Base-by-base conservation (phyloP, 2,888 invertebrate genomes). In the Sesia bembeciformis region DNA sequence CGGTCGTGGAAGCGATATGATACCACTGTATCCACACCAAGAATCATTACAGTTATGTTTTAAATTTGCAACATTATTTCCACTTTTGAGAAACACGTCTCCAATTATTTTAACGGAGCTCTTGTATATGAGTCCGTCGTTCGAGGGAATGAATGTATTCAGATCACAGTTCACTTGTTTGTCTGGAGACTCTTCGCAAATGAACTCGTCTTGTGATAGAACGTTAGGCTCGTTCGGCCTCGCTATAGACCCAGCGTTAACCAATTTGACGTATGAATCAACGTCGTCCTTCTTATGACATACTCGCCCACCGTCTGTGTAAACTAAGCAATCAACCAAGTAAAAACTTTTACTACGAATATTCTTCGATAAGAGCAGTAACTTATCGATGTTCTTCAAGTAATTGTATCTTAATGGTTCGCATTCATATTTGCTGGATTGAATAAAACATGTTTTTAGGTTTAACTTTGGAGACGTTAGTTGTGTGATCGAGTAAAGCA, bases 21-120 rank as follows among this genome's bases (percentile, higher is more conserved):
- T 49, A 1, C 85, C 86, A 53, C 61, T 74, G 55, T 72, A 86
- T 3, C 85, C 87, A 56, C 87, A 88, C 85, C 84, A 85, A 3
- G 60, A 51, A 0, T 59, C 68, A 7, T 69, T 58, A 61, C 87
- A 88, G 38, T 61, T 67, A 40, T 74, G 70, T 49, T 69, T 69
- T 40, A 89, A 59, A 5, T 65, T 58, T 0, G 80, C 69, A 1
- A 83, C 57, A 46, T 66, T 65, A 1, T 61, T 59, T 3, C 74
- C 78, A 2, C 71, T 72, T 59, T 81, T 85, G 3, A 88, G 61
- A n/a, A 86, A 63, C 7, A 88, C 64, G 46, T 75, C 72, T 4
- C 65, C 67, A 51, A 65, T 64, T 0, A 67, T 66, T 54, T 74
- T 67, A 1, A 74, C 53, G 0, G 64, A 53, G 39, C 76, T 63